Evolutionary conservation across 2,113 vertebrate genomes (phyloP).

Genomic region (Podarcis cretensis): DNA sequence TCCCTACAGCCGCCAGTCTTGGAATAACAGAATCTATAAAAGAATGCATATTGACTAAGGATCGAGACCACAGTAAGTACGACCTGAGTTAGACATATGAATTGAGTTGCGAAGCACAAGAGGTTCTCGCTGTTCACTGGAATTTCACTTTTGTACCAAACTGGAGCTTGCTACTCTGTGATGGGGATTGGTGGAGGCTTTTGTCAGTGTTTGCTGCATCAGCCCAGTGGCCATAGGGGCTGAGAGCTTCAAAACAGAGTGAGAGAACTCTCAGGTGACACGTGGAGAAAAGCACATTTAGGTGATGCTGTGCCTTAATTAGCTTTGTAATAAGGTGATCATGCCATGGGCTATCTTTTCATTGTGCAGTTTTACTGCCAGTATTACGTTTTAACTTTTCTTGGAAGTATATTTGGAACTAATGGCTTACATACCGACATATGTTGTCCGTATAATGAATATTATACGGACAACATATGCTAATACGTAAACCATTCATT

Average conservation of each 20-base stretch:
- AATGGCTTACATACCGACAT: constrained; percentile 7
- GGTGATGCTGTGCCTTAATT: neutral
- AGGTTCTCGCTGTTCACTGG: neutral
- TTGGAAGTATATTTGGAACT: constrained; percentile 44
- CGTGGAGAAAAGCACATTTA: no score
- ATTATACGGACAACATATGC: neutral
- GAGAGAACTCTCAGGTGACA: neutral
- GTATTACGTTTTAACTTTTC: constrained; percentile 52
- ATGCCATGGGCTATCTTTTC: neutral
- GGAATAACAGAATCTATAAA: constrained; percentile 87
- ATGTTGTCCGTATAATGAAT: constrained; percentile 5
- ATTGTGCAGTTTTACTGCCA: constrained; percentile 41
- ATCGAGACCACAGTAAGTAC: constrained; percentile 83
- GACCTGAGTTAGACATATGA: neutral
- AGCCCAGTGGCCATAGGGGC: neutral
- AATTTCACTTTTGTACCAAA: neutral
- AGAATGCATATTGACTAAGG: constrained; percentile 77
- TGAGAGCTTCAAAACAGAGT: constrained; percentile 21
- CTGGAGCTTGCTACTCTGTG: fast-evolving
- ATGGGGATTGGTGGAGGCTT: neutral
- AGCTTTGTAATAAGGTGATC: neutral
- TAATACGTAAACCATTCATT: neutral
- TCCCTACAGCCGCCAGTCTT: constrained; percentile 90
- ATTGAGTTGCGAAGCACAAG: neutral
- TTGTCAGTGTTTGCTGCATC: neutral